Percentiles rank a stretch among this genome's conserved stretches.
Conservation (phyloP, 2,113 vertebrate species). For the Cephalopholis sonnerati region DNA sequence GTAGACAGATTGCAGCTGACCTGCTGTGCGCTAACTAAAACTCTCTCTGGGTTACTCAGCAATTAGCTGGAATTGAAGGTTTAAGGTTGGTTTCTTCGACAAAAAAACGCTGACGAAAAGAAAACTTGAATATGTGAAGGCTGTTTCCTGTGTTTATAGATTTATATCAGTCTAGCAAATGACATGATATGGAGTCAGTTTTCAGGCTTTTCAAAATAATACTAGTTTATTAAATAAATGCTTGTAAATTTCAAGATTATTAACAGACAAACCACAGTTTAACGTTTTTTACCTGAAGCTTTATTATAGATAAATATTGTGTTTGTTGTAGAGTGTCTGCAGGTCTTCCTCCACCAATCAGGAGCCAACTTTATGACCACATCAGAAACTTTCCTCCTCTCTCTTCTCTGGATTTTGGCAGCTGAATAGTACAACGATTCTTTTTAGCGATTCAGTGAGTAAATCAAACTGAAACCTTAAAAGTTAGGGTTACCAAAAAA, state of each 20-base stretch:
- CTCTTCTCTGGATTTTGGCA: too few species aligned
- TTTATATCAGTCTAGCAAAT: background rate
- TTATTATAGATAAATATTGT: background rate
- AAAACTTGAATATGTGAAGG: background rate
- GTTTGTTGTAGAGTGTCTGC: background rate
- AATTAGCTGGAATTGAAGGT: constrained; percentile 10
- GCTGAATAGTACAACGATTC: too few species aligned
- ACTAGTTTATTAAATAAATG: too few species aligned
- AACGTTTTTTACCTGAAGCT: background rate
- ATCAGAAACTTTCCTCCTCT: too few species aligned
- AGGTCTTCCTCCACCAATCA: background rate
- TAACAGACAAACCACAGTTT: background rate
- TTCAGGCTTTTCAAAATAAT: background rate
- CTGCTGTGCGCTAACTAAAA: background rate
- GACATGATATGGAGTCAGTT: background rate
- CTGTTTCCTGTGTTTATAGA: background rate
- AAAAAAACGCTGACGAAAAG: background rate
- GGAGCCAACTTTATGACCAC: too few species aligned
- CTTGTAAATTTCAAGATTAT: background rate
- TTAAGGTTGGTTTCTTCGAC: background rate
- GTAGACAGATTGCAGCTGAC: constrained; percentile 3
- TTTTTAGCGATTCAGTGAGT: too few species aligned
- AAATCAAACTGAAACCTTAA: background rate
- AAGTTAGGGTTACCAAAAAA: background rate
- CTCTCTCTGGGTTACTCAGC: background rate